Conservation (phyloP, 2,888 invertebrate genomes). For the Epinotia nisella region DNA sequence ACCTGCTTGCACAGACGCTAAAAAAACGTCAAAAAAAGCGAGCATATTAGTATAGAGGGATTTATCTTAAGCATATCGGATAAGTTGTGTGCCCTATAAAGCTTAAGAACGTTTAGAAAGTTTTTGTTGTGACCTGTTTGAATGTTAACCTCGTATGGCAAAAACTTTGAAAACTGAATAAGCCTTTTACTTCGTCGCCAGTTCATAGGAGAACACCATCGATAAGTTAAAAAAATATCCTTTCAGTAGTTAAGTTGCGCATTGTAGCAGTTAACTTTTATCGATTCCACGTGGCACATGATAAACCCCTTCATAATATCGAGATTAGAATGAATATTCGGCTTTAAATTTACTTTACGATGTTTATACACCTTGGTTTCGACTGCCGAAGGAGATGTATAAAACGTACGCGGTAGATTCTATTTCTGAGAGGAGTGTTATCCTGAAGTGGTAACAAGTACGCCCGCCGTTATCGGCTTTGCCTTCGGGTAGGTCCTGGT, state of each 20-base stretch:
- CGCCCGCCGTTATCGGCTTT: constrained; percentile 53
- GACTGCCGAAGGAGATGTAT: constrained; percentile 28
- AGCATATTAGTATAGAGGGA: constrained; percentile 63
- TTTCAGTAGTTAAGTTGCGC: neutral
- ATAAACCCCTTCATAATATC: constrained; percentile 51
- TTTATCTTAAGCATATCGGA: constrained; percentile 69
- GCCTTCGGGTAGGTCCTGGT: constrained; percentile 66
- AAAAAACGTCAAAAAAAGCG: constrained; percentile 72
- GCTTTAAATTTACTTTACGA: constrained; percentile 62
- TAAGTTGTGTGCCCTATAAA: constrained; percentile 52
- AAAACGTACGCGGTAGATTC: constrained; percentile 20
- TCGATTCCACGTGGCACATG: constrained; percentile 68
- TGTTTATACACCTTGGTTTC: constrained; percentile 71
- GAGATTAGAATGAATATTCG: constrained; percentile 55
- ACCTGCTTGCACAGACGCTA: constrained; percentile 64
- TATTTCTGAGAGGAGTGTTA: constrained; percentile 39
- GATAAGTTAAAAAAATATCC: constrained; percentile 1
- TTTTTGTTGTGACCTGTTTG: constrained; percentile 12
- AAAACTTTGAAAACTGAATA: neutral
- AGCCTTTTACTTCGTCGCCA: neutral
- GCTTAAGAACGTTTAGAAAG: constrained; percentile 4
- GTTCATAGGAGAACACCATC: neutral
- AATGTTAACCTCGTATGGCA: neutral
- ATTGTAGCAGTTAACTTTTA: constrained; percentile 55
- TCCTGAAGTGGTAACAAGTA: constrained; percentile 35